A percentile compares a stretch with the other conserved stretches of the same genome.
Conservation (phyloP, 2,113 vertebrate genomes). For the Halcyon malimbica region DNA sequence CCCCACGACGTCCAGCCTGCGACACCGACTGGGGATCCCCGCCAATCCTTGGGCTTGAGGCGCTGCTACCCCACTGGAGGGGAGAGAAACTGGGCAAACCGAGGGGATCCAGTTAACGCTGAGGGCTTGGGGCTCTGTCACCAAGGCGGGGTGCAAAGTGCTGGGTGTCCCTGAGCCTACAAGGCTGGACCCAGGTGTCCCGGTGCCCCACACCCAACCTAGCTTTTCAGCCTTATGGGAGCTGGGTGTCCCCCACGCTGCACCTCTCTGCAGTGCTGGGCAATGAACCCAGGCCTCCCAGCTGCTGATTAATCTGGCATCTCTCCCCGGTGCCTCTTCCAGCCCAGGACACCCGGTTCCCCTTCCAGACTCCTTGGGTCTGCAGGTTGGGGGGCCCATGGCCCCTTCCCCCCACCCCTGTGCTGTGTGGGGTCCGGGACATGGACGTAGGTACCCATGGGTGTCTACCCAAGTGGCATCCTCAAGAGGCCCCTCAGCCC, state of each 20-base stretch:
- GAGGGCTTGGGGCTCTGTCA: neutral
- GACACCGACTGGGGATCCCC: neutral
- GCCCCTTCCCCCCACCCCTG: neutral
- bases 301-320: slow-evolving; percentile 40
- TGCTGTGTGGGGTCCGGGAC: neutral
- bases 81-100: neutral
- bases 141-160: neutral
- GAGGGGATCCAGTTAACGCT: neutral
- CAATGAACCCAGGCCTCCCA: slow-evolving; percentile 10
- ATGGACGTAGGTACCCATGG: neutral
- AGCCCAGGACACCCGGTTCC: slow-evolving; percentile 31
- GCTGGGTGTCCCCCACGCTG: neutral
- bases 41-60: neutral
- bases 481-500: neutral
- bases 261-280: slow-evolving; percentile 53
- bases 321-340: neutral
- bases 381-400: neutral
- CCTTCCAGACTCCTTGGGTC: slow-evolving; percentile 11
- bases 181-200: neutral
- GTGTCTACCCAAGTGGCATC: neutral
- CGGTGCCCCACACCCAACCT: rapidly evolving
- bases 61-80: neutral
- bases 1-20: neutral
- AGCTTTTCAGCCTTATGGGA: neutral
- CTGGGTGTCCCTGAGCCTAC: neutral